Base-by-base conservation (phyloP, 1,140 invertebrate species). In the Anastrepha obliqua region DNA sequence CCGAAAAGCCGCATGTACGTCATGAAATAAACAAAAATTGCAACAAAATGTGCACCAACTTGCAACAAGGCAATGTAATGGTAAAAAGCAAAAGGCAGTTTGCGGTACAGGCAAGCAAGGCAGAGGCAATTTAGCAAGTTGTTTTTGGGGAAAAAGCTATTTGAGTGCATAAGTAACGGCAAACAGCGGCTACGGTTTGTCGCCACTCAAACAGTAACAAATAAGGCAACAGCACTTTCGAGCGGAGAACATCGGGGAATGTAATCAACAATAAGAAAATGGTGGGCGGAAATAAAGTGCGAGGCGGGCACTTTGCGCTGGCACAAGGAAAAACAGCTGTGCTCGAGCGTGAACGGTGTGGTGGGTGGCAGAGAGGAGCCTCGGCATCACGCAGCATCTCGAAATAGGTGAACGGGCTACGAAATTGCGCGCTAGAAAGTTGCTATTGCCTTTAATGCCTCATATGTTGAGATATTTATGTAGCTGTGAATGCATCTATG, bases 21-120 rank as follows among this genome's bases (percentile, higher is more conserved):
- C 74, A 81, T 81, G 55, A 81, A 81, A 81, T 47, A 81, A 81
- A 81, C 74, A 81, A 81, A 81, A 7, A 13, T 62, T 67, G 29
- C 64, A 67, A 39, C n/a, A 67, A 39, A 67, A 39, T 67, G n/a
- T 67, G 60, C 60, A 62, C 2, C 17, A 29, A 81, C 74, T 81
- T 81, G 74, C 74, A 81, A 81, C 74, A 67, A 1, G 29, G 44
- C 39, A 74, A 47, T 81, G n/a, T 8, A 5, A 4, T 8, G 55
- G 17, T 44, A 81, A 67, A 78, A 78, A 51, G 70, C 47, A 62
- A 62, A 62, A 13, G n/a, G 74, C 74, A 55, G n/a, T 81, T 17
- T 42, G 74, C 47, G 20, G 44, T 17, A 29, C 29, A 29, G 29
- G 29, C 29, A 29, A n/a, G 47, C 44, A 51, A n/a, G 17, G n/a